These are phyloP conservation scores for Tragelaphus imberbis DNA, from an alignment of 2,113 vertebrate genomes.

Conservation along the genomic window DNA sequence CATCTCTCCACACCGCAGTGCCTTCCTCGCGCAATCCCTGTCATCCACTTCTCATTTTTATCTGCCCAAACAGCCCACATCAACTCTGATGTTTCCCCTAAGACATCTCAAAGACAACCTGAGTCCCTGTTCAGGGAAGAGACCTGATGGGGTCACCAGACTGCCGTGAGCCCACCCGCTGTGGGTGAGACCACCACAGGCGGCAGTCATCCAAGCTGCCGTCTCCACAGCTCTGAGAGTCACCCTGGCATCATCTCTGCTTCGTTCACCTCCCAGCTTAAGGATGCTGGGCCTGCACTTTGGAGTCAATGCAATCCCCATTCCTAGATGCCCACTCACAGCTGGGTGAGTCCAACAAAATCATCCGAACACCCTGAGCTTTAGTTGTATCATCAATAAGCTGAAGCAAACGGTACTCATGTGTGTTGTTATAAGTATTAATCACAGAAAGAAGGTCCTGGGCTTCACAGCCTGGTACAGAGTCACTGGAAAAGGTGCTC, in stretches of 20 bases:
- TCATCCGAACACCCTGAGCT: neutral
- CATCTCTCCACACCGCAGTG: neutral
- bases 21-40: neutral
- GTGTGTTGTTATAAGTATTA: neutral
- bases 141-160: neutral
- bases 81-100: neutral
- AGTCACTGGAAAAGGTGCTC: neutral
- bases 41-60: neutral
- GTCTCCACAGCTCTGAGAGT: neutral
- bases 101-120: neutral
- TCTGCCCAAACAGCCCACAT: neutral
- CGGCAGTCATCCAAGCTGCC: no score
- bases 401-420: neutral
- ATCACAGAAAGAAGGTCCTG: neutral
- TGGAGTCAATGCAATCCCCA: neutral
- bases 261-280: neutral
- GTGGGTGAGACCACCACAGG: neutral
- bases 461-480: neutral
- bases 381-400: neutral
- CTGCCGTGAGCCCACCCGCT: fast-evolving
- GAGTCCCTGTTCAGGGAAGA: neutral
- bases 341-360: neutral
- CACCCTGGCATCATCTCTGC: neutral
- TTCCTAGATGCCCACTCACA: neutral
- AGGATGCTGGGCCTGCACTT: neutral